phyloP scores from a whole-genome alignment of 2,888 invertebrate genomes.

The Bedellia somnulentella region DNA sequence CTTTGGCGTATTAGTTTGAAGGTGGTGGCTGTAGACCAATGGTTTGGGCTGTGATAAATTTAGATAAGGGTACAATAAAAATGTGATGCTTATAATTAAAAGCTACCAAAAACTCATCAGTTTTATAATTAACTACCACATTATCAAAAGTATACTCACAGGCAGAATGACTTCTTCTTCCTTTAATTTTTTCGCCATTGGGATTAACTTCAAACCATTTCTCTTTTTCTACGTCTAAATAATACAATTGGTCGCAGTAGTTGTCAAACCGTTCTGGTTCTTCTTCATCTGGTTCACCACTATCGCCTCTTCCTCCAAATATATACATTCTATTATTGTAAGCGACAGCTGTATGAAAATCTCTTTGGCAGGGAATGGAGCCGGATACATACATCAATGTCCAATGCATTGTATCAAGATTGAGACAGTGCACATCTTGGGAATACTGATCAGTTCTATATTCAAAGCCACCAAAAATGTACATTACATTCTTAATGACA shows the following conservation, averaged over 20 bases:
- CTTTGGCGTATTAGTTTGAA: too few relatives aligned
- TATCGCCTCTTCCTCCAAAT: conserved; percentile 87
- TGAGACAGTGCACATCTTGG: conserved; percentile 73
- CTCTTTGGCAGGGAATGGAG: conserved; percentile 70
- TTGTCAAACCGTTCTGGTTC: too few relatives aligned
- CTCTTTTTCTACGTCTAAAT: conserved; percentile 70
- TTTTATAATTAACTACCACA: too few relatives aligned
- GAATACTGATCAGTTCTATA: conserved; percentile 81
- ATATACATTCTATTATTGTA: conserved; percentile 81
- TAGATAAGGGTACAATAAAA: too few relatives aligned
- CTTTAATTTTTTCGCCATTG: conserved; percentile 70
- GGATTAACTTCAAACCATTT: conserved; percentile 68
- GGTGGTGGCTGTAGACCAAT: too few relatives aligned
- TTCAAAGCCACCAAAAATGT: conserved; percentile 90
- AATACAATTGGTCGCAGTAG: conserved; percentile 77
- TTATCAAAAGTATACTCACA: conserved; percentile 71
- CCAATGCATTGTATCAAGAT: conserved; percentile 77
- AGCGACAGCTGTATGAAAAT: conserved; percentile 86
- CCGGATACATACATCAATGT: conserved; percentile 64
- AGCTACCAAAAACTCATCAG: too few relatives aligned
- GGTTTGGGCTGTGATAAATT: too few relatives aligned
- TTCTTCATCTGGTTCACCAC: conserved; percentile 55
- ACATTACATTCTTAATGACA: conserved; percentile 77
- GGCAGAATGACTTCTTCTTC: conserved; percentile 88
- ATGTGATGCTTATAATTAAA: too few relatives aligned